Conservation (phyloP, 2,113 vertebrate species). For the Heteronetta atricapilla region DNA sequence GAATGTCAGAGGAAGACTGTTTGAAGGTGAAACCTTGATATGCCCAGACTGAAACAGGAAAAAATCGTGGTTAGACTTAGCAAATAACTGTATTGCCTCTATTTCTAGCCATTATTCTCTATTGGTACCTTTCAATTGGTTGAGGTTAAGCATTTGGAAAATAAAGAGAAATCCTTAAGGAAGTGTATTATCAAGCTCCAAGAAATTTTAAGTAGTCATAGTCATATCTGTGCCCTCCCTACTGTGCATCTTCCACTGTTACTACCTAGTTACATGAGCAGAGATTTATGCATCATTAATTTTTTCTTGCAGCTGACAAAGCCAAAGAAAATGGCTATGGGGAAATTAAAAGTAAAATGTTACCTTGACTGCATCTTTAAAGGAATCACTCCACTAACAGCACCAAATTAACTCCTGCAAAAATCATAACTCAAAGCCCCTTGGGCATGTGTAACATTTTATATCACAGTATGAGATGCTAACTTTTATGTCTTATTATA, state of each 20-base stretch:
- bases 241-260: neutral
- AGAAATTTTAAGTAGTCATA: neutral
- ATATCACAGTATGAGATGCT: neutral
- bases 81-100: neutral
- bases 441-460: neutral
- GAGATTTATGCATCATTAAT: constrained; percentile 31
- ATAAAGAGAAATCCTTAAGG: neutral
- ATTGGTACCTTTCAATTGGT: neutral
- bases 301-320: constrained; percentile 30
- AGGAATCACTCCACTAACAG: constrained; percentile 25
- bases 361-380: constrained; percentile 37
- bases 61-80: rapidly evolving
- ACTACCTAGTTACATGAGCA: neutral
- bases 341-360: constrained; percentile 38
- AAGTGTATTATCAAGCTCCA: neutral
- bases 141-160: neutral
- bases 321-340: neutral
- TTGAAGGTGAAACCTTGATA: neutral
- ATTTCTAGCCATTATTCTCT: neutral
- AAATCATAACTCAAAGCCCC: constrained; percentile 26
- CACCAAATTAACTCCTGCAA: constrained; percentile 32
- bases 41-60: neutral
- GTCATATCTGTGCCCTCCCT: neutral
- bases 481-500: constrained; percentile 29
- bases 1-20: neutral